phyloP scores from a whole-genome alignment of 2,113 vertebrate species.

The Suncus etruscus region DNA sequence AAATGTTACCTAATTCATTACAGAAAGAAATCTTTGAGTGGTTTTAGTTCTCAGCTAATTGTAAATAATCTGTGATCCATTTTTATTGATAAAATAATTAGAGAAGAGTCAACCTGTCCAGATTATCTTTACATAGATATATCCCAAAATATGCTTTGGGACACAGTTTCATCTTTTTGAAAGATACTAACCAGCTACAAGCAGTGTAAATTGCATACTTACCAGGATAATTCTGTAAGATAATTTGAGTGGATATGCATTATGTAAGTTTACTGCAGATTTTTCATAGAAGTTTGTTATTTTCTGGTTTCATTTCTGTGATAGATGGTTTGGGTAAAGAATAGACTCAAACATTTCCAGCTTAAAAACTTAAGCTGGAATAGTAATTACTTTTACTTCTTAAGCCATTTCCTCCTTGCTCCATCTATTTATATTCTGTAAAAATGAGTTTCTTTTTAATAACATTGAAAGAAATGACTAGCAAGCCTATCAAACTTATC shows the following conservation, averaged over 20 bases:
- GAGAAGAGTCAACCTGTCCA: constrained; percentile 44
- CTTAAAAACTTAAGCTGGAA: constrained; percentile 29
- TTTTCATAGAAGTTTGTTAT: constrained; percentile 41
- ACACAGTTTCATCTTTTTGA: constrained; percentile 56
- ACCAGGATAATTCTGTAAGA: constrained; percentile 27
- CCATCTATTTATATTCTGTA: constrained; percentile 6
- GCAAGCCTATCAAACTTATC: not conserved
- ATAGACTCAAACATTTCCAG: constrained; percentile 56
- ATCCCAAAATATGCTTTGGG: not conserved
- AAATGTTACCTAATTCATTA: constrained; percentile 64
- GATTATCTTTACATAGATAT: constrained; percentile 16
- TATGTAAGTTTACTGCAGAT: constrained; percentile 31
- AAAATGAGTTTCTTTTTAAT: not conserved
- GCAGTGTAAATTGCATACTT: constrained; percentile 56
- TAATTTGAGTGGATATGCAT: constrained; percentile 40
- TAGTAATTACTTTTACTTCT: constrained; percentile 62
- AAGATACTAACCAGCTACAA: constrained; percentile 45
- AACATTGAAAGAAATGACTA: not conserved
- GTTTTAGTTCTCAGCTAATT: constrained; percentile 38
- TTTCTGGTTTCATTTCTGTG: constrained; percentile 45
- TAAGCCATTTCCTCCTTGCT: not conserved
- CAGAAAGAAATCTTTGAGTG: constrained; percentile 19
- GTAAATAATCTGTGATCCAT: constrained; percentile 53
- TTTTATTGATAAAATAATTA: constrained; percentile 73
- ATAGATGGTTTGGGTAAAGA: constrained; percentile 23